Evolutionary conservation across 2,797 vertebrate genomes (phyloP).

Genomic region (Sebastes iracundus): DNA sequence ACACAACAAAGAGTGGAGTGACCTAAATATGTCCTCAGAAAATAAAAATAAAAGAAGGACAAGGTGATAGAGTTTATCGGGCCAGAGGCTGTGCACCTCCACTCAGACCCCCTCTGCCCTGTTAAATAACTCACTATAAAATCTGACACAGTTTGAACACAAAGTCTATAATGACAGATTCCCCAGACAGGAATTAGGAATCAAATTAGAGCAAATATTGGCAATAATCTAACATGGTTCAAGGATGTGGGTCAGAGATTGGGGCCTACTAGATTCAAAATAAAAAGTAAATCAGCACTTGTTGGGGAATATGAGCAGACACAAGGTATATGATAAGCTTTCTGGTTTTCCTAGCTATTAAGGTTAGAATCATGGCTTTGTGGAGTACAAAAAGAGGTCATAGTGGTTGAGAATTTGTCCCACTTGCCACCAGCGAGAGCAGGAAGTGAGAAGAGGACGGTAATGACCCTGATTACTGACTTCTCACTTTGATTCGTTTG

Average conservation of each 20-base stretch:
- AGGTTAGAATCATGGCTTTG: conserved; percentile 28
- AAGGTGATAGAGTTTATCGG: conserved; percentile 58
- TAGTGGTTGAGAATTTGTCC: conserved; percentile 22
- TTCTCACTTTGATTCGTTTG: conserved; percentile 39
- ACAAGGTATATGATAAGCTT: conserved; percentile 14
- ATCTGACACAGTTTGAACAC: conserved; percentile 26
- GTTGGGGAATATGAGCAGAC: conserved; percentile 9
- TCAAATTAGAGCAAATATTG: conserved; percentile 7
- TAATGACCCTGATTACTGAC: conserved; percentile 42
- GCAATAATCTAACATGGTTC: neutral
- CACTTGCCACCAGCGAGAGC: conserved; percentile 22
- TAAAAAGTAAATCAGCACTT: conserved; percentile 4
- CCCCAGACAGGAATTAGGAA: neutral
- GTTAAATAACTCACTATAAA: conserved; percentile 23
- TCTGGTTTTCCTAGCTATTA: conserved; percentile 8
- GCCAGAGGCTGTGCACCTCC: conserved; percentile 46
- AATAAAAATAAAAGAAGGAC: conserved; percentile 58
- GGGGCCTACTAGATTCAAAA: neutral
- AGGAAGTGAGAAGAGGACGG: conserved; percentile 9
- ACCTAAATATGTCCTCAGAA: conserved; percentile 63
- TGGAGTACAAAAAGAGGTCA: conserved; percentile 49
- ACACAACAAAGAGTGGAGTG: conserved; percentile 47
- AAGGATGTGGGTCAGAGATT: conserved; percentile 1
- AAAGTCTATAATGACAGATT: neutral
- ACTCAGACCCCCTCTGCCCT: conserved; percentile 12